Conservation (phyloP, 37 sponge, comb jelly and placozoan species). For the Tethya wilhelma region DNA sequence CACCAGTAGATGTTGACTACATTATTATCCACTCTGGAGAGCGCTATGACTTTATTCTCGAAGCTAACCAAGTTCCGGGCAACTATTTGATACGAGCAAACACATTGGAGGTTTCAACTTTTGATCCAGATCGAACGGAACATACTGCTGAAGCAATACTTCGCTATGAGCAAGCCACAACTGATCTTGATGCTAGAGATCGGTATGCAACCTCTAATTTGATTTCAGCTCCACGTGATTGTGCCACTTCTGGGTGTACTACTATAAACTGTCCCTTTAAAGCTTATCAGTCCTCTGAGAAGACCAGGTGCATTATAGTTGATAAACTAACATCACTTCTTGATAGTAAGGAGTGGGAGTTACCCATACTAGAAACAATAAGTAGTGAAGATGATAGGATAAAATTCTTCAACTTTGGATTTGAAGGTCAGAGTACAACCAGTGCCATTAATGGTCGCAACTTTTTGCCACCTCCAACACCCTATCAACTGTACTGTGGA, state of each 20-base stretch:
- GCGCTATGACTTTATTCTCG: conserved; percentile 72
- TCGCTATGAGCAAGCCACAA: conserved; percentile 18
- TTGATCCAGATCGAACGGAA: background rate
- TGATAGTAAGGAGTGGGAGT: background rate
- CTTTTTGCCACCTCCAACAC: conserved; percentile 57
- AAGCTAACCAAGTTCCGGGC: conserved; percentile 8
- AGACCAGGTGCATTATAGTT: conserved; percentile 49
- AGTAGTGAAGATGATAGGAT: background rate
- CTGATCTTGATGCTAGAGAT: background rate
- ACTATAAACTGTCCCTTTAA: background rate
- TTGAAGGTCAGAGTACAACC: conserved; percentile 59
- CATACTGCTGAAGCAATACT: conserved; percentile 59
- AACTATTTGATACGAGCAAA: conserved; percentile 70
- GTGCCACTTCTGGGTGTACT: too few species aligned
- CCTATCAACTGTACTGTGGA: conserved; percentile 28
- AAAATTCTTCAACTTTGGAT: conserved; percentile 80
- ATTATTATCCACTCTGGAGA: conserved; percentile 81
- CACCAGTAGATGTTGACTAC: conserved; percentile 61
- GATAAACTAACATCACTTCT: conserved; percentile 23
- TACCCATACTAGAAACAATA: too few species aligned
- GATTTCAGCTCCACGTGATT: too few species aligned
- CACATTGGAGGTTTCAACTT: conserved; percentile 57
- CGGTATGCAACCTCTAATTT: background rate
- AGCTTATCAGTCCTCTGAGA: background rate
- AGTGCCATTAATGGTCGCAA: conserved; percentile 79